Evolutionary conservation across 2,797 vertebrate genomes (phyloP), one percentile per base, ranked within the genome.

Genomic region (Phalloptychus januarius): DNA sequence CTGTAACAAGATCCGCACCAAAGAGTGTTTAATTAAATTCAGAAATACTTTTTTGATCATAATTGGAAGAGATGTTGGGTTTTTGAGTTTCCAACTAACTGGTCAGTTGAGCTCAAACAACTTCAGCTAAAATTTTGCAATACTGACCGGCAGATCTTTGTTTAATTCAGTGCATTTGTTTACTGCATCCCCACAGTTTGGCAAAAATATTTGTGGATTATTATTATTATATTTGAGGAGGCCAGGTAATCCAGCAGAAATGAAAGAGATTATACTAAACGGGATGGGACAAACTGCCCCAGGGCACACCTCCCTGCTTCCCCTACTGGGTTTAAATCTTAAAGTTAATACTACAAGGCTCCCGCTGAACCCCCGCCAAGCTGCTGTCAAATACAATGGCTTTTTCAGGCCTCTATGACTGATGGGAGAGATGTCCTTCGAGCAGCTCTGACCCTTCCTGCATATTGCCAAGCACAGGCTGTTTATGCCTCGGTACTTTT

Each of bases 351-450:
- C 75, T 7, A 79, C 78, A 69, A 20, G 52, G 71, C 69, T 80
- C 42, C 44, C 65, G 73, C 79, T 3, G 16, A 84, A 56, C 42
- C 71, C 85, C 86, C 1, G 20, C 75, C 12, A 63, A 70, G 74
- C 76, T 73, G 80, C 84, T 79, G 84, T 63, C 83, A 74, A 81
- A 78, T 16, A 74, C 25, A 31, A 28, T 6, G 20, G 71, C 83
- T 76, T 76, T 87, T 79, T 70, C 48, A 81, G 71, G n/a, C 75
- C 58, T 79, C 33, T 48, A 12, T 90, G 86, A 92, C 74, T 74
- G 90, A 91, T 87, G 87, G 87, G 72, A 71, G 84, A 86, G 80
- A 70, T 79, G 84, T 36, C 65, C 74, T 82, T 72, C 40, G 40
- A 82, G 72, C 83, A 82, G 79, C 85, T 75, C 86, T 65, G 78